These are phyloP conservation scores for Paramisgurnus dabryanus DNA, from an alignment of 2,113 vertebrate genomes.

Conservation along the genomic window DNA sequence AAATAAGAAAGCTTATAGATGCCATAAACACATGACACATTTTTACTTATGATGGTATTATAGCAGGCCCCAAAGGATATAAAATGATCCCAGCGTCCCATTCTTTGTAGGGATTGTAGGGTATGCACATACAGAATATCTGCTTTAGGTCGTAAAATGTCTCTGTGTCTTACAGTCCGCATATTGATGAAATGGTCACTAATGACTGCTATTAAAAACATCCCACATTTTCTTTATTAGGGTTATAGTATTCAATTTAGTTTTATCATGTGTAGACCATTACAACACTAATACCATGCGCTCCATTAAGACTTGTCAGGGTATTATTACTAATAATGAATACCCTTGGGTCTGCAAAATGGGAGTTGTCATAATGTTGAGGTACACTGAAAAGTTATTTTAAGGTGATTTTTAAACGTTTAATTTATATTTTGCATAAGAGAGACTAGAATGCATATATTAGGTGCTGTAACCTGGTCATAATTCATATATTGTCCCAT, in stretches of 20 bases:
- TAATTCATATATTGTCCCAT: background rate
- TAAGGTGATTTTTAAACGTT: no score
- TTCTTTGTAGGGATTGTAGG: background rate
- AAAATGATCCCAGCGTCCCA: background rate
- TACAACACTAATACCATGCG: background rate
- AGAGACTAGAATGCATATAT: background rate
- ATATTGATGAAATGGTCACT: background rate
- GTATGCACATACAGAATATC: background rate
- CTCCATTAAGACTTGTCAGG: background rate
- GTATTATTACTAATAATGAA: background rate
- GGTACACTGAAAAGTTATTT: no score
- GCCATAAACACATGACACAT: slow-evolving; percentile 1
- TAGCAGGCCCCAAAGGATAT: background rate
- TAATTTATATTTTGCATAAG: no score
- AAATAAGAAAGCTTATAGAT: background rate
- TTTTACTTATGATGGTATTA: slow-evolving; percentile 2
- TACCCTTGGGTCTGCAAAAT: background rate
- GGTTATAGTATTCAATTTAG: background rate
- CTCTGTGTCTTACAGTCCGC: background rate
- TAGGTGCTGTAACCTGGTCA: background rate
- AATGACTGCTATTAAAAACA: background rate
- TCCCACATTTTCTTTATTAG: background rate
- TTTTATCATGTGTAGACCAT: background rate
- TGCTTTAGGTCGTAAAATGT: background rate
- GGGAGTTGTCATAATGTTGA: no score